These are phyloP conservation scores for Megamerina dolium DNA, from an alignment of 2,888 invertebrate genomes.

Conservation along the genomic window DNA sequence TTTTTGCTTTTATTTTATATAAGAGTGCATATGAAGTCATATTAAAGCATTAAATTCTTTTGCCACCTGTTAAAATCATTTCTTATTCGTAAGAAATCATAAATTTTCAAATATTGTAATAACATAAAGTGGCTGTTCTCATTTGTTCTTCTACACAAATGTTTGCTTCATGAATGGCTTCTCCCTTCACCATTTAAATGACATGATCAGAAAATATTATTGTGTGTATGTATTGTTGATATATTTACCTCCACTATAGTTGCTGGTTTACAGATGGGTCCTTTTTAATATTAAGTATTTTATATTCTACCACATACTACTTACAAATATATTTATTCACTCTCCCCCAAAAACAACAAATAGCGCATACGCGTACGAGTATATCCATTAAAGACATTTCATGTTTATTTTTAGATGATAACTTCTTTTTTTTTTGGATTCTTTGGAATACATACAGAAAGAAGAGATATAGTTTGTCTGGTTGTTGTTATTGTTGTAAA, in stretches of 20 bases:
- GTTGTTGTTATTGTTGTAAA: background rate
- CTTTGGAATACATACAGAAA: too few species aligned
- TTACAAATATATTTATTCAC: too few species aligned
- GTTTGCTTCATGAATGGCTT: too few species aligned
- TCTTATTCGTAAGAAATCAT: conserved; percentile 26
- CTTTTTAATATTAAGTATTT: too few species aligned
- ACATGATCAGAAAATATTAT: too few species aligned
- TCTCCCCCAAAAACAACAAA: too few species aligned
- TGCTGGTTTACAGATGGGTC: too few species aligned
- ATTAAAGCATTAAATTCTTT: conserved; percentile 31
- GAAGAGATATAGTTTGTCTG: conserved; percentile 14
- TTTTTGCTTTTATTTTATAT: background rate
- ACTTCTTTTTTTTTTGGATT: conserved; percentile 8
- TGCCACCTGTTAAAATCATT: conserved; percentile 40
- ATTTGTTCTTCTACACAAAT: background rate
- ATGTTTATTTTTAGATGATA: conserved; percentile 2
- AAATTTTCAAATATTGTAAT: conserved; percentile 7
- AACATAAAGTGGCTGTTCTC: background rate
- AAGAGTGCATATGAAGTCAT: background rate
- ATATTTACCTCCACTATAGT: too few species aligned
- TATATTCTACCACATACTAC: too few species aligned
- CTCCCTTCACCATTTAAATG: conserved; percentile 23
- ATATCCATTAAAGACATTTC: conserved; percentile 4
- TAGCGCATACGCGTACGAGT: too few species aligned
- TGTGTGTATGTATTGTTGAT: too few species aligned